Evolutionary conservation across 2,888 invertebrate species (phyloP), one percentile per base, ranked within the genome.

Genomic region (Eremobia ochroleuca): DNA sequence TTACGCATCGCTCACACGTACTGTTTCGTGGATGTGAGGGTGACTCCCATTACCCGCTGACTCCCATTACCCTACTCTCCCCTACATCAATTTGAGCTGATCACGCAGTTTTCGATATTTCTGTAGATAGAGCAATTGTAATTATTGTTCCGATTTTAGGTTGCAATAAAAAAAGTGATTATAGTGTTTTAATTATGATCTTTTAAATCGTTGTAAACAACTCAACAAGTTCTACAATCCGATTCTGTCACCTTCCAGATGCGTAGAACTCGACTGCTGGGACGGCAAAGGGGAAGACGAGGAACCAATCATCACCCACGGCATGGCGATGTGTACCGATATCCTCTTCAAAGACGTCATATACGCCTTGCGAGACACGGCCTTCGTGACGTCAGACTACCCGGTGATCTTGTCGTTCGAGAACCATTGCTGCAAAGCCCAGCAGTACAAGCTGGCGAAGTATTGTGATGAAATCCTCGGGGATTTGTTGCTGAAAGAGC

Each of bases 241-340:
- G 4, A 0, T 6, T 25, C 28, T 4, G 2, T 25, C 21, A 21
- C 15, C 11, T 91, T 93, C 4, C 94, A 98, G 99, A 90, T 99
- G 99, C 95, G 99, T 99, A 5, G 99, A 99, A 95, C 97, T 99
- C 73, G 99, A 99, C 96, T 99, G 99, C 94, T 99, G 99, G 99
- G 99, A 99, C 94, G 99, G 99, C 15, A 98, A 98, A 95, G 99
- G 99, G 0, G 99, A 99, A 95, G 99, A 99, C 92, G 99, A 99
- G 92, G 99, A 99, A 92, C 99, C 99, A 0, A 99, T 99, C 91
- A 99, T 99, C 88, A 99, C 99, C 55, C 99, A 99, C 96, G 99
- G 99, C 66, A 99, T 99, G 97, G 99, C 99, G 9, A 99, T 99
- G 99, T 99, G 99, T 94, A 99, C 99, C 4, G 99, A 99, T 96